These are phyloP conservation scores for Sylvicola cinctus DNA, from an alignment of 2,888 invertebrate species.

Conservation along the genomic window DNA sequence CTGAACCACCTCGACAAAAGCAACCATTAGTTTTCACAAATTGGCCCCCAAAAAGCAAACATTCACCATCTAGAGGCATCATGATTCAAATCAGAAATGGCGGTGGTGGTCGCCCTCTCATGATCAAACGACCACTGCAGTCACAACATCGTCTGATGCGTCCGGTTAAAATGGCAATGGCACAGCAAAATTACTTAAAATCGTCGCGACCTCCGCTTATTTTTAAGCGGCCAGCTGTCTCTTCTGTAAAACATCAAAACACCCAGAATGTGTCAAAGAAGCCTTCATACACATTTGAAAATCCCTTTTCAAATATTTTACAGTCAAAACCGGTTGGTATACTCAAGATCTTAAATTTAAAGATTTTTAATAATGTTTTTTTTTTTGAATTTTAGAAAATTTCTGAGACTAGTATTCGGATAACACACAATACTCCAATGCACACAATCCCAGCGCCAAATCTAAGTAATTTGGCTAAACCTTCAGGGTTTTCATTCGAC, in stretches of 20 bases:
- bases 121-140: constrained; percentile 14
- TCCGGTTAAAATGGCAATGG: constrained; percentile 6
- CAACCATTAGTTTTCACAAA: constrained; percentile 15
- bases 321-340: not conserved
- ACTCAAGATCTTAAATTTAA: no score
- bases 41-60: constrained; percentile 15
- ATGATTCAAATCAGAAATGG: constrained; percentile 24
- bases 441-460: constrained; percentile 76
- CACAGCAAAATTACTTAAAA: constrained; percentile 7
- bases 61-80: constrained; percentile 14
- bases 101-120: constrained; percentile 17
- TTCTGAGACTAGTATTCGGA: constrained; percentile 15
- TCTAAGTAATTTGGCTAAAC: constrained; percentile 19
- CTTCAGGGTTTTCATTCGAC: not conserved
- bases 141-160: constrained; percentile 1
- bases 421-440: constrained; percentile 59
- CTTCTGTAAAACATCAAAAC: no score
- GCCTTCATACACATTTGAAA: not conserved
- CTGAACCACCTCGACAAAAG: constrained; percentile 7
- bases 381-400: no score
- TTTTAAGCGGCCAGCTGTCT: no score
- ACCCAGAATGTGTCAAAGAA: no score
- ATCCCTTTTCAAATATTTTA: not conserved
- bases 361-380: no score
- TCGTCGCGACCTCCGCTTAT: no score